Conservation (phyloP, 1,140 invertebrate genomes). For the Sitobion miscanthi region DNA sequence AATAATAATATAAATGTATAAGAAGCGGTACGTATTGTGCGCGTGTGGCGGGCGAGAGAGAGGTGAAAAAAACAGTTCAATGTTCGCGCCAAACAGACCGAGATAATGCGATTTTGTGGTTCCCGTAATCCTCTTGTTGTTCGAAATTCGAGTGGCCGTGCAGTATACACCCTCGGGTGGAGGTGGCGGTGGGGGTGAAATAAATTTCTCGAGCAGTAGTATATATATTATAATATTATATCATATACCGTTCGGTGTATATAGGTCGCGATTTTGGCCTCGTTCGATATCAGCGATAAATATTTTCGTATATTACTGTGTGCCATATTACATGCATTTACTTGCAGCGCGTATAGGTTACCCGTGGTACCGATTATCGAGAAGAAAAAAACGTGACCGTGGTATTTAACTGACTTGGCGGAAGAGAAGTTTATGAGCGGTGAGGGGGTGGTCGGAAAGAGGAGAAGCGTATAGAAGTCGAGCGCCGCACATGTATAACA, state of each 20-base stretch:
- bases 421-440: not conserved
- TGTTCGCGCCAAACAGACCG: conserved; percentile 53
- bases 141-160: conserved; percentile 50
- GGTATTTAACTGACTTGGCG: not conserved
- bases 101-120: conserved; percentile 55
- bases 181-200: not conserved
- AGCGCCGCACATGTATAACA: not conserved
- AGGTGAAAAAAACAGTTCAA: conserved; percentile 51
- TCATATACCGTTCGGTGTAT: too few species aligned
- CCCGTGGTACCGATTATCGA: not conserved
- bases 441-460: not conserved
- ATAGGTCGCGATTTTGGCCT: not conserved
- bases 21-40: conserved; percentile 15
- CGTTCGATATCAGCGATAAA: not conserved
- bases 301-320: not conserved
- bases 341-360: not conserved
- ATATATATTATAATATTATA: not conserved
- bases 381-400: conserved; percentile 31
- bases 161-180: not conserved
- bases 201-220: not conserved
- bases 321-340: not conserved
- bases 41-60: not conserved
- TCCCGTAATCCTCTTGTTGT: conserved; percentile 55
- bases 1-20: conserved; percentile 50
- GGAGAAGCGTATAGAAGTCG: not conserved